Percentiles rank a stretch among this genome's conserved stretches.
phyloP scores from a whole-genome alignment of 1,140 invertebrate species.

The Rhopalosiphum padi region DNA sequence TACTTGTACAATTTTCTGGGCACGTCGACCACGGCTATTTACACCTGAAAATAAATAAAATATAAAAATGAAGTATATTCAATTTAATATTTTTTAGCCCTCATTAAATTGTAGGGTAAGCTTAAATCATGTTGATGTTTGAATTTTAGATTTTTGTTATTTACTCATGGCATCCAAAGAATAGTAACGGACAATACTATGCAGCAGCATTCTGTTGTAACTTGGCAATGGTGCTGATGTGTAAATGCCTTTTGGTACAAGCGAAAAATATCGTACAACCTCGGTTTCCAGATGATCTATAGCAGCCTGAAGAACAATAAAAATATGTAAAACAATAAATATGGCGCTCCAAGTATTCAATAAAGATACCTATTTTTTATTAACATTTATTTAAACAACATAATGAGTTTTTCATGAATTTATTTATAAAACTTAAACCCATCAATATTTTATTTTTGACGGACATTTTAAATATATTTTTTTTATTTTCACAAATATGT shows the following conservation, averaged over 20 bases:
- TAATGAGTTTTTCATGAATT: no score
- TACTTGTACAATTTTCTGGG: conserved; percentile 43
- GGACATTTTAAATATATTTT: no score
- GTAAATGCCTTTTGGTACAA: conserved; percentile 24
- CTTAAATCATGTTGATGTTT: no score
- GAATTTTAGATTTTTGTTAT: neutral
- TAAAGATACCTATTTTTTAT: no score
- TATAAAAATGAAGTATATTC: neutral
- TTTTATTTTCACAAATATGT: no score
- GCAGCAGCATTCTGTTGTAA: conserved; percentile 29
- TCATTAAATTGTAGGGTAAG: no score
- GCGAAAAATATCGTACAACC: conserved; percentile 27
- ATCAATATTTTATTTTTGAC: no score
- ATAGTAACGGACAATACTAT: conserved; percentile 50
- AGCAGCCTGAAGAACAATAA: neutral
- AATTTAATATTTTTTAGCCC: neutral
- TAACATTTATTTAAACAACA: no score
- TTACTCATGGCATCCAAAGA: conserved; percentile 48
- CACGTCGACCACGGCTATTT: neutral
- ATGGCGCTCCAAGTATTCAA: no score
- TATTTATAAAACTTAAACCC: no score
- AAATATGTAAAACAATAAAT: neutral
- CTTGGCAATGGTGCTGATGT: neutral
- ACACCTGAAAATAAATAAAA: conserved; percentile 17
- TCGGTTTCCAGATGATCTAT: conserved; percentile 45